Evolutionary conservation across 2,797 vertebrate genomes (phyloP), one percentile per base, ranked within the genome.

Genomic region (Scleropages formosus): DNA sequence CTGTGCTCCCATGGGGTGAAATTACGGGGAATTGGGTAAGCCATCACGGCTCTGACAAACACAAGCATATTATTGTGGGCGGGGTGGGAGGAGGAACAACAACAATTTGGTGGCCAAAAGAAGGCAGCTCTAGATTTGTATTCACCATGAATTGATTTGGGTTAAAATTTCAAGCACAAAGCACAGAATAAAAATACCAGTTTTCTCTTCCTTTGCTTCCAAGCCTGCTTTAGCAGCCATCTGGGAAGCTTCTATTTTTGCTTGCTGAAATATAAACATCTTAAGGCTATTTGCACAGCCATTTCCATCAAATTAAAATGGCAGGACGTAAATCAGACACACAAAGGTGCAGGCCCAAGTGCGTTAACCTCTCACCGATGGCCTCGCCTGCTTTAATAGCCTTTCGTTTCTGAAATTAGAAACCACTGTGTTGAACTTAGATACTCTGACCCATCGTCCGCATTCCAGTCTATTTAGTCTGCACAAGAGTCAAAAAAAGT

Each of bases 401-500:
- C 59, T 44, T 26, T 62, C 31, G 15, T 59, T 59, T 59, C 69
- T 79, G 78, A 75, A 82, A 81, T 60, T 24, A 59, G 71, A 83
- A 69, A 31, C 74, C 47, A 13, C 46, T 70, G 65, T 62, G 58
- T 79, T 69, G 24, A 72, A 64, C 78, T 74, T 44, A 47, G 39
- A 75, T 64, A 72, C 69, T 39, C 64, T 68, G 72, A 61, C 73
- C 49, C 76, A 73, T 79, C 74, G 75, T 75, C 76, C 76, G 63
- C 79, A 82, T 83, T 86, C 64, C 68, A 51, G 15, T 49, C 63
- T 76, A 80, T 86, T 85, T 82, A 73, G 59, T 82, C 85, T 80
- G 73, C 18, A 75, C 22, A 67, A 78, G 66, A 81, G 81, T 85
- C 88, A 85, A 83, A 65, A 39, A 39, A 86, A 83, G 73, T 84